Base-by-base conservation (phyloP, 2,888 invertebrate species). In the Cantharis lateralis region DNA sequence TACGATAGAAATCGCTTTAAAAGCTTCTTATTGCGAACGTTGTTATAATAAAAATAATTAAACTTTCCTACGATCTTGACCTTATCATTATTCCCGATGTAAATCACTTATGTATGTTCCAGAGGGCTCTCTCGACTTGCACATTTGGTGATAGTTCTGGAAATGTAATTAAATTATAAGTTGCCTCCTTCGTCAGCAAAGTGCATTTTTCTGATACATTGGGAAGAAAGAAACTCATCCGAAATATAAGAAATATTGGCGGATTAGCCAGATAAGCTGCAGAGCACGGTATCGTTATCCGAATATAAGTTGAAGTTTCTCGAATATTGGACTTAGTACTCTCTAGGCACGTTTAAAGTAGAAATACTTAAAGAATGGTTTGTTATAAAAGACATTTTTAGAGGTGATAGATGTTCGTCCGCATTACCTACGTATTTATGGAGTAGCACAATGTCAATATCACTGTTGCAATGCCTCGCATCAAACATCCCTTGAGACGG, bases 241-340 rank as follows among this genome's bases (percentile, higher is more conserved):
- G 13, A 70, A 77, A 78, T 75, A 75, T 64, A 74, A 76, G 71
- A 76, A 76, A 73, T 72, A 62, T 73, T 62, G 15, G 24, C 16
- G 76, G 63, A 78, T 78, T 78, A 76, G 78, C 78, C 76, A 74
- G 76, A 78, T 78, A 74, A 76, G 78, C 76, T 78, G 16, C 66
- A 62, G 70, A 72, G 78, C 78, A 78, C 76, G 78, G 74, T 73
- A 76, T 76, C 76, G 78, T 78, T 78, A 78, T 78, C 73, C 72
- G 72, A 75, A 75, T 73, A 75, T 62, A 75, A 75, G 78, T 75
- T 72, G 75, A 70, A 78, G 32, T 70, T 78, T 69, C 71, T 76
- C 69, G 71, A 76, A 78, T 78, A 76, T 78, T 78, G 74, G 78
- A 78, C 74, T 78, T 78, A 74, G 72, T 75, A 72, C 72, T 72